Percentiles rank a stretch among this genome's conserved stretches.
Conservation (phyloP, 2,888 invertebrate genomes). For the Pandemis corylana region DNA sequence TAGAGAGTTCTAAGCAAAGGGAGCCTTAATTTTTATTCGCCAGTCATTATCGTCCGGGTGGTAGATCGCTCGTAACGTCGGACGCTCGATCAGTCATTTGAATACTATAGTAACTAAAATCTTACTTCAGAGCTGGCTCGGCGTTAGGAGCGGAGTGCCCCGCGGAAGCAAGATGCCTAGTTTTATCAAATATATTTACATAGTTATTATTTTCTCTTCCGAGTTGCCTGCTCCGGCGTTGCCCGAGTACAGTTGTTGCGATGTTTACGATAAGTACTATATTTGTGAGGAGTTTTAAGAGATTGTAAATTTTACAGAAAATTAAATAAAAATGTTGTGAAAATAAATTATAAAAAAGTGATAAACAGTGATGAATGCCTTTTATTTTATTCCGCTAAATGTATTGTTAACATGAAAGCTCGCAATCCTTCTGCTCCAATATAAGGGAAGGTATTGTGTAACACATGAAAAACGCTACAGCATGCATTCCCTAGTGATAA, state of each 20-base stretch:
- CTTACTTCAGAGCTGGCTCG: not conserved
- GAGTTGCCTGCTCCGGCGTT: slow-evolving; percentile 73
- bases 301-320: slow-evolving; percentile 86
- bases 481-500: too few species aligned
- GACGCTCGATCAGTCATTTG: not conserved
- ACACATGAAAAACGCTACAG: too few species aligned
- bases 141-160: not conserved
- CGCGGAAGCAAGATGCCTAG: slow-evolving; percentile 54
- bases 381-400: slow-evolving; percentile 56
- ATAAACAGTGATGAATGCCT: slow-evolving; percentile 76
- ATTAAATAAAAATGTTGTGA: slow-evolving; percentile 84
- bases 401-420: too few species aligned
- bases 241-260: slow-evolving; percentile 70
- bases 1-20: too few species aligned
- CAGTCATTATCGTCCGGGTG: slow-evolving; percentile 56
- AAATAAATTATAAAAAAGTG: slow-evolving; percentile 85
- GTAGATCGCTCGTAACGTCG: not conserved
- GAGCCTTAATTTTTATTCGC: too few species aligned
- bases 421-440: too few species aligned
- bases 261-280: slow-evolving; percentile 72
- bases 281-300: slow-evolving; percentile 84
- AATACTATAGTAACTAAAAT: not conserved
- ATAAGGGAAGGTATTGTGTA: too few species aligned
- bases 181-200: slow-evolving; percentile 73
- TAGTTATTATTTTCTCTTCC: slow-evolving; percentile 65